Conservation (phyloP, 2,113 vertebrate species). For the Balaeniceps rex region DNA sequence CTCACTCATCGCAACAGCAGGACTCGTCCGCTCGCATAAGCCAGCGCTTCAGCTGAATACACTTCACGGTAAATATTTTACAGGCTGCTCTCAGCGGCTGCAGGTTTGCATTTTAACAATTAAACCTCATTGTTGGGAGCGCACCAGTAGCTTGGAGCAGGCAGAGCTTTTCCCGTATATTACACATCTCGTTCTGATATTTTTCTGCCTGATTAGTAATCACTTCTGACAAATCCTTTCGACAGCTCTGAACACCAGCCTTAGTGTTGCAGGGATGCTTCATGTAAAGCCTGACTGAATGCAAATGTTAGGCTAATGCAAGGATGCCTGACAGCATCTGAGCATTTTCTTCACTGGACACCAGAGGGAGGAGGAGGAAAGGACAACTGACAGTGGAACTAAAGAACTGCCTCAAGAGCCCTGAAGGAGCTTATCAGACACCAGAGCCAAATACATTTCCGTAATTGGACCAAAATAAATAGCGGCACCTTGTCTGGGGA, state of each 20-base stretch:
- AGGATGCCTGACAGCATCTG: neutral
- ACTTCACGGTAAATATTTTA: neutral
- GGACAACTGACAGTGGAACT: neutral
- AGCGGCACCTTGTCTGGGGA: neutral
- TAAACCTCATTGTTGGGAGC: neutral
- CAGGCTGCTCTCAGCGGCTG: neutral
- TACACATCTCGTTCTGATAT: neutral
- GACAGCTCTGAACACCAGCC: neutral
- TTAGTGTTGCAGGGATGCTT: neutral
- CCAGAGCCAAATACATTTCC: neutral
- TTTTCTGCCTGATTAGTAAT: slow-evolving; percentile 64
- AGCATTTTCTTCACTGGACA: slow-evolving; percentile 50
- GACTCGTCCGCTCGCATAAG: neutral
- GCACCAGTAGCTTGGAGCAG: neutral
- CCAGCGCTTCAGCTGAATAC: neutral
- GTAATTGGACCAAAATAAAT: neutral
- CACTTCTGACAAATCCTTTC: slow-evolving; percentile 28
- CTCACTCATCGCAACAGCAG: neutral
- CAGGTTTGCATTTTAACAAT: slow-evolving; percentile 33
- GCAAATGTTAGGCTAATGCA: neutral
- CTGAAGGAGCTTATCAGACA: neutral
- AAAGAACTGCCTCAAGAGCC: neutral
- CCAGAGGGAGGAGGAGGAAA: slow-evolving; percentile 64
- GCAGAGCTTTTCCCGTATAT: neutral
- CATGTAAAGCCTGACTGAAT: neutral